Evolutionary conservation across 2,888 invertebrate species (phyloP).

Genomic region (Sussaba pulchella): DNA sequence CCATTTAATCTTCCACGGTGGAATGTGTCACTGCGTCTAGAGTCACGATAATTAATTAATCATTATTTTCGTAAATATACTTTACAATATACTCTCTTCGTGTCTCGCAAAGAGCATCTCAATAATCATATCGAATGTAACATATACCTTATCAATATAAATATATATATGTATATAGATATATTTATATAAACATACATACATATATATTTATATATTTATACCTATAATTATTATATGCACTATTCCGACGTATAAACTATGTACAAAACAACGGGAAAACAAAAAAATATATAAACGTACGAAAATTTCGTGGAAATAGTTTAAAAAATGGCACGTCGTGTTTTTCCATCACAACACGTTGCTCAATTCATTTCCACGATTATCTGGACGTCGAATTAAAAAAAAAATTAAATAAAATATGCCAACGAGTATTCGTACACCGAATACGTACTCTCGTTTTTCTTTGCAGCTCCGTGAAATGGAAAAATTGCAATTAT

Average conservation of each 20-base stretch:
- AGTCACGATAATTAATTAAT: constrained; percentile 69
- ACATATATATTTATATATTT: constrained; percentile 62
- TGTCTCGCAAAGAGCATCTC: constrained; percentile 73
- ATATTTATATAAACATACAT: constrained; percentile 63
- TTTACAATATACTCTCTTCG: constrained; percentile 70
- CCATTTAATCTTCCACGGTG: constrained; percentile 65
- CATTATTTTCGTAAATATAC: constrained; percentile 69
- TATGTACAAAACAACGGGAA: constrained; percentile 80
- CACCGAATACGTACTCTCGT: background rate
- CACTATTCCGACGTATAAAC: constrained; percentile 73
- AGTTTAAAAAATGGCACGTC: constrained; percentile 15
- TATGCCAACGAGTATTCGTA: background rate
- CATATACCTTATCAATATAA: constrained; percentile 60
- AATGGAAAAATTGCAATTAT: constrained; percentile 55
- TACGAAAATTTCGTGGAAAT: constrained; percentile 27
- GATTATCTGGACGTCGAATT: too few relatives aligned
- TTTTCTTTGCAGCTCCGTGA: constrained; percentile 5
- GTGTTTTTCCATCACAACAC: constrained; percentile 7
- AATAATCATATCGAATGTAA: constrained; percentile 68
- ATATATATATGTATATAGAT: constrained; percentile 58
- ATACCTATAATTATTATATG: constrained; percentile 68
- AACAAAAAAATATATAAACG: constrained; percentile 69
- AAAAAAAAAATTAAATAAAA: constrained; percentile 13
- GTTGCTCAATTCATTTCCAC: background rate
- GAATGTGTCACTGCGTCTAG: constrained; percentile 73